Conservation (phyloP, 2,888 invertebrate species). For the Bhutanitis thaidina region DNA sequence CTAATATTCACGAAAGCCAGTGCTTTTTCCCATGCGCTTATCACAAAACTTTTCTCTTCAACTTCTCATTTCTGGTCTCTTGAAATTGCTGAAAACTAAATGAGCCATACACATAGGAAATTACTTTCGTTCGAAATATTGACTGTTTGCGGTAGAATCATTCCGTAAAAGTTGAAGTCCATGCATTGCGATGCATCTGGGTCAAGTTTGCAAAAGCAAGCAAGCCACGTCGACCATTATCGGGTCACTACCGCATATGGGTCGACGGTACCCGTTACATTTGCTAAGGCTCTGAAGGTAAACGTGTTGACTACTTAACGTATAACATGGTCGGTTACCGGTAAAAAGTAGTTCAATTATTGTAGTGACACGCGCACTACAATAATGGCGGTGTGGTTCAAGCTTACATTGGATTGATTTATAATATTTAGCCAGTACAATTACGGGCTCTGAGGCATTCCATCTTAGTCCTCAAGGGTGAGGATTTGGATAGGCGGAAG, state of each 20-base stretch:
- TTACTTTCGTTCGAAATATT: not conserved
- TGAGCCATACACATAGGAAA: no score
- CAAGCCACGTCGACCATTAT: not conserved
- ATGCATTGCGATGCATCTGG: slow-evolving; percentile 1
- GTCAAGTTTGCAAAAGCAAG: slow-evolving; percentile 16
- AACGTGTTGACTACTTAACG: slow-evolving; percentile 5
- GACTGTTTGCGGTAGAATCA: not conserved
- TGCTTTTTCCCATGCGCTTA: no score
- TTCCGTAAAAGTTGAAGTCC: not conserved
- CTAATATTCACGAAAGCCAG: no score
- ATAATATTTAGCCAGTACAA: no score
- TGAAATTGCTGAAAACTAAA: no score
- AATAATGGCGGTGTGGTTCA: no score
- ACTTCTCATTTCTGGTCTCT: no score
- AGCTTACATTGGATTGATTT: no score
- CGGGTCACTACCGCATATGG: slow-evolving; percentile 12
- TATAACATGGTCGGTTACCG: not conserved
- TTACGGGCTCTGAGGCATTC: no score
- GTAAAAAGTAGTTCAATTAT: slow-evolving; percentile 3
- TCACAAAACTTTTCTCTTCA: no score
- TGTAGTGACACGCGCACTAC: not conserved
- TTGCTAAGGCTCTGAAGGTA: slow-evolving; percentile 10
- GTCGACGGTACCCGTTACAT: slow-evolving; percentile 11
- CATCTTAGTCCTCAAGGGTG: no score
- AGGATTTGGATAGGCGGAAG: no score